phyloP scores from a whole-genome alignment of 2,113 vertebrate genomes.

The Trichechus manatus region DNA sequence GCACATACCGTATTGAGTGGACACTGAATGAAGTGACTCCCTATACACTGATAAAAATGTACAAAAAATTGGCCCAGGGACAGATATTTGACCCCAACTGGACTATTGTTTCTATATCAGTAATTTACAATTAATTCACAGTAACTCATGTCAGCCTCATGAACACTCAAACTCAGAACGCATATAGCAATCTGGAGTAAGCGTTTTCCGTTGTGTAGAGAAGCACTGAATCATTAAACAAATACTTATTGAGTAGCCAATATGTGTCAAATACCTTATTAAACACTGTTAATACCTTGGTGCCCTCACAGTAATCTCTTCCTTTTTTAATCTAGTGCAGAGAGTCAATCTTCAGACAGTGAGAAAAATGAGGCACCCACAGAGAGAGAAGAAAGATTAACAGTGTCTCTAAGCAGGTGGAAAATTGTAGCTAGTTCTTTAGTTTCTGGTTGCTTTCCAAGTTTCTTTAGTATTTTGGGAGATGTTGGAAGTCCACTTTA shows the following conservation, averaged over 20 bases:
- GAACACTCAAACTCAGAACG: background rate
- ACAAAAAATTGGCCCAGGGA: background rate
- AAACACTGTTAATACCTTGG: background rate
- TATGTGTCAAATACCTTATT: background rate
- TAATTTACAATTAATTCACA: background rate
- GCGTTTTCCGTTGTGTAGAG: background rate
- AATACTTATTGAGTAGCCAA: background rate
- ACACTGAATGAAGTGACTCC: background rate
- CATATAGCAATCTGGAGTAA: background rate
- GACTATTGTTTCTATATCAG: background rate
- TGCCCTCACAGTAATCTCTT: background rate
- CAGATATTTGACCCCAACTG: background rate
- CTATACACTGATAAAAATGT: background rate
- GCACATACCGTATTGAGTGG: background rate
- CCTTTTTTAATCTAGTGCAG: background rate
- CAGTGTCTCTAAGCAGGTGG: background rate
- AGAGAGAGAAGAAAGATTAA: background rate
- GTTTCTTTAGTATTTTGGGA: background rate
- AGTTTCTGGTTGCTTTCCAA: background rate
- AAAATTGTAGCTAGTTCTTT: background rate
- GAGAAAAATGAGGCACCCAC: background rate
- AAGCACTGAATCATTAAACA: background rate
- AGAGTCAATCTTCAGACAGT: background rate
- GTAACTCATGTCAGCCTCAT: background rate
- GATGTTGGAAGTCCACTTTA: background rate